phyloP scores from a whole-genome alignment of 2,888 invertebrate genomes.

The Coenonympha arcania region DNA sequence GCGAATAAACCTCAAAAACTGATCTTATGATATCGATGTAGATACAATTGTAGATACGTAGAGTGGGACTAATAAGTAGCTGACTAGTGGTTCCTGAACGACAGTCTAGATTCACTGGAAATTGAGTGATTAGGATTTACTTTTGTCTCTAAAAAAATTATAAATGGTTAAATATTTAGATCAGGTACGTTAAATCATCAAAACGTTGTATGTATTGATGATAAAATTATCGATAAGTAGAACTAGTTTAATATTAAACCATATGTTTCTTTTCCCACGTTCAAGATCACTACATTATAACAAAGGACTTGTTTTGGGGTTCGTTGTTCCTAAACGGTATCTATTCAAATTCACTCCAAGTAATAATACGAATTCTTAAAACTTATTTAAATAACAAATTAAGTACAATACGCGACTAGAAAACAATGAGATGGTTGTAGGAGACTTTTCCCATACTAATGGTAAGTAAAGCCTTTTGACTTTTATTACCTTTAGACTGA shows the following conservation, averaged over 20 bases:
- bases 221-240: not conserved
- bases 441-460: conserved; percentile 22
- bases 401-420: conserved; percentile 37
- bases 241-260: not conserved
- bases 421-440: conserved; percentile 32
- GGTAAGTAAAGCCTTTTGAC: conserved; percentile 3
- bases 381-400: conserved; percentile 49
- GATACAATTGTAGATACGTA: no score
- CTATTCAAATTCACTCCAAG: conserved; percentile 21
- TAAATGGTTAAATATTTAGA: no score
- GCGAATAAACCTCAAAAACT: not conserved
- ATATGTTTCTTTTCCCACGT: conserved; percentile 5
- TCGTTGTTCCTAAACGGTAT: conserved; percentile 5
- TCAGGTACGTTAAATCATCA: not conserved
- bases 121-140: conserved; percentile 1
- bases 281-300: not conserved
- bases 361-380: conserved; percentile 30
- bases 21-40: no score
- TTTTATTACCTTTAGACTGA: no score
- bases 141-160: not conserved
- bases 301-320: not conserved
- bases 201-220: no score
- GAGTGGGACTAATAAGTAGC: no score
- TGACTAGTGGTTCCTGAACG: no score
- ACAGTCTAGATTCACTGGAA: no score